Evolutionary conservation across 2,797 vertebrate genomes (phyloP).

Genomic region (Hoplostethus atlanticus): DNA sequence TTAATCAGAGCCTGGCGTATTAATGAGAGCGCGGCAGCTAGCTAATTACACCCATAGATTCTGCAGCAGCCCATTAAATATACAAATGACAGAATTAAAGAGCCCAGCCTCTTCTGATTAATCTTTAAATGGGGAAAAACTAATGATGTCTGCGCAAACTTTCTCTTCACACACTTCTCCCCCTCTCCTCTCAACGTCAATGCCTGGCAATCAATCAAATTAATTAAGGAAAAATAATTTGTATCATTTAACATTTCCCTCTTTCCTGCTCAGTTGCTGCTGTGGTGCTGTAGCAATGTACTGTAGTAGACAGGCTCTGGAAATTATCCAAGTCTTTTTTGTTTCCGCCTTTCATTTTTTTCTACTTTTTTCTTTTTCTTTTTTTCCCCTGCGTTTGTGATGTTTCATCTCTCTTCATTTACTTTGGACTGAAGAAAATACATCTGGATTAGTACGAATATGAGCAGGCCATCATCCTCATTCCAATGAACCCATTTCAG

Average conservation of each 20-base stretch:
- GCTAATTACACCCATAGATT: constrained; percentile 99
- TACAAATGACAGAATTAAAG: constrained; percentile 99
- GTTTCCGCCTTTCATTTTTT: constrained; percentile 54
- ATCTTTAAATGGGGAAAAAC: constrained; percentile 99
- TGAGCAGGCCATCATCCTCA: constrained; percentile 43
- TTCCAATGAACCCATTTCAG: constrained; percentile 57
- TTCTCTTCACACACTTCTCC: constrained; percentile 96
- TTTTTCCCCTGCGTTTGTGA: constrained; percentile 42
- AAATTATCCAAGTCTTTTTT: constrained; percentile 72
- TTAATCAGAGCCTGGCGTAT: constrained; percentile 99
- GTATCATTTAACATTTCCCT: constrained; percentile 86
- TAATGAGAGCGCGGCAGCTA: constrained; percentile 99
- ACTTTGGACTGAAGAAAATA: constrained; percentile 58
- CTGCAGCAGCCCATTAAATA: constrained; percentile 99
- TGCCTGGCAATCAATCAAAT: constrained; percentile 98
- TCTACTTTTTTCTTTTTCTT: constrained; percentile 4
- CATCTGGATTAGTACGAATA: constrained; percentile 69
- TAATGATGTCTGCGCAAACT: constrained; percentile 99
- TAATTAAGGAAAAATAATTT: constrained; percentile 92
- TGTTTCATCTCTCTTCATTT: constrained; percentile 77
- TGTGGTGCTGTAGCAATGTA: constrained; percentile 57
- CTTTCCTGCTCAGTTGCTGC: constrained; percentile 78
- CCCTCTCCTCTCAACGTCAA: constrained; percentile 95
- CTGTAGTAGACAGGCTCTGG: constrained; percentile 64
- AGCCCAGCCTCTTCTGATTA: constrained; percentile 99